Evolutionary conservation across 2,797 vertebrate species (phyloP).

Genomic region (Neosilurus mollespiculum): DNA sequence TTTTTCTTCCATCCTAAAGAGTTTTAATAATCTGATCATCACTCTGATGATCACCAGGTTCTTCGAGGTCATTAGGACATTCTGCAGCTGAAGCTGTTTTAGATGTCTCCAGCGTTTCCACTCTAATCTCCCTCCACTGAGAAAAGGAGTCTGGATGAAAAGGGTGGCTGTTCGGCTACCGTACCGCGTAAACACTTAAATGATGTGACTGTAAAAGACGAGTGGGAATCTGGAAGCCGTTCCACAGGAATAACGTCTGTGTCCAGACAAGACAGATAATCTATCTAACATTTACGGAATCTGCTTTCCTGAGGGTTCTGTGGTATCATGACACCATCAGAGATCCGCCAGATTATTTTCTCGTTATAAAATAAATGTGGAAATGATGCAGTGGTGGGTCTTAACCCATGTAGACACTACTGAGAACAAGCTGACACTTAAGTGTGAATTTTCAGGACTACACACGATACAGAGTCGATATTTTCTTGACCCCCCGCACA

Average conservation of each 20-base stretch:
- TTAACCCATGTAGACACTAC: neutral
- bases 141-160: neutral
- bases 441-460: neutral
- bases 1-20: neutral
- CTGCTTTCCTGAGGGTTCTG: neutral
- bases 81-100: neutral
- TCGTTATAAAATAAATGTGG: neutral
- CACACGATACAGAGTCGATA: neutral
- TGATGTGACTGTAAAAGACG: neutral
- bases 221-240: neutral
- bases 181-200: neutral
- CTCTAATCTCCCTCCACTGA: constrained; percentile 1
- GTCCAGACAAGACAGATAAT: neutral
- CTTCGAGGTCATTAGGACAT: neutral
- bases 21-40: neutral
- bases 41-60: neutral
- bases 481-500: neutral
- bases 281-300: too few species aligned
- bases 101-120: neutral
- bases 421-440: neutral
- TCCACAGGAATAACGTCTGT: neutral
- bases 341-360: neutral
- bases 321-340: neutral
- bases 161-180: neutral
- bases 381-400: neutral